These are phyloP conservation scores for Tetragonisca angustula DNA, from an alignment of 2,888 invertebrate species.

Conservation along the genomic window DNA sequence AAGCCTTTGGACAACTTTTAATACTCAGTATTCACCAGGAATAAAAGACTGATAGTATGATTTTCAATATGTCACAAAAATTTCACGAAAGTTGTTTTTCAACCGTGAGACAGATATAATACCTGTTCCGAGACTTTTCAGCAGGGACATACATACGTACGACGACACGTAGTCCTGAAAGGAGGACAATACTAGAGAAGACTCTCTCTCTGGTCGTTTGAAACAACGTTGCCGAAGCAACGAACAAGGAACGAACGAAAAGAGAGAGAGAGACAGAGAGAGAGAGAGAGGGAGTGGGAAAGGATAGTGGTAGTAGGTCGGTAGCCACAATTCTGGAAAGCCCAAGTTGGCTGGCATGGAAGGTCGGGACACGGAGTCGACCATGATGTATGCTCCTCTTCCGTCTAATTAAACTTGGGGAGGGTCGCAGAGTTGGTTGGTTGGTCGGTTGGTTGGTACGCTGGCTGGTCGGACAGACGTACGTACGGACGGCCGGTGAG, in stretches of 20 bases:
- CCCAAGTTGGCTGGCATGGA: conserved; percentile 67
- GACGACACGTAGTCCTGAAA: conserved; percentile 4
- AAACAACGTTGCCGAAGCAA: conserved; percentile 36
- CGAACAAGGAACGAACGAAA: conserved; percentile 31
- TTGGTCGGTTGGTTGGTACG: conserved; percentile 62
- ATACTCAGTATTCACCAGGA: too few relatives aligned
- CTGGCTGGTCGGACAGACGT: conserved; percentile 65
- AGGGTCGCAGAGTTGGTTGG: conserved; percentile 72
- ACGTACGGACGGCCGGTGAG: conserved; percentile 63
- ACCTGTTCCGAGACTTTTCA: too few relatives aligned
- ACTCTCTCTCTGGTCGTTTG: conserved; percentile 28
- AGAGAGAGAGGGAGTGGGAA: neutral
- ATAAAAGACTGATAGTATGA: too few relatives aligned
- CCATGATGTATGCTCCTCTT: conserved; percentile 78
- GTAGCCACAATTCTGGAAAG: conserved; percentile 72
- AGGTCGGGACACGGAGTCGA: conserved; percentile 73
- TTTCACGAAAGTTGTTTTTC: too few relatives aligned
- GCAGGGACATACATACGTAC: too few relatives aligned
- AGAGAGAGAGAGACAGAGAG: neutral
- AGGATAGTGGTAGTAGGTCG: conserved; percentile 62
- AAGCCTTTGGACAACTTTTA: too few relatives aligned
- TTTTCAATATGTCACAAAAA: too few relatives aligned
- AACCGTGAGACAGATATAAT: too few relatives aligned
- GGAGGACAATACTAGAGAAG: conserved; percentile 22
- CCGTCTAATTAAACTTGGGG: conserved; percentile 80